Base-by-base conservation (phyloP, 2,113 vertebrate species). In the Sciurus niger region DNA sequence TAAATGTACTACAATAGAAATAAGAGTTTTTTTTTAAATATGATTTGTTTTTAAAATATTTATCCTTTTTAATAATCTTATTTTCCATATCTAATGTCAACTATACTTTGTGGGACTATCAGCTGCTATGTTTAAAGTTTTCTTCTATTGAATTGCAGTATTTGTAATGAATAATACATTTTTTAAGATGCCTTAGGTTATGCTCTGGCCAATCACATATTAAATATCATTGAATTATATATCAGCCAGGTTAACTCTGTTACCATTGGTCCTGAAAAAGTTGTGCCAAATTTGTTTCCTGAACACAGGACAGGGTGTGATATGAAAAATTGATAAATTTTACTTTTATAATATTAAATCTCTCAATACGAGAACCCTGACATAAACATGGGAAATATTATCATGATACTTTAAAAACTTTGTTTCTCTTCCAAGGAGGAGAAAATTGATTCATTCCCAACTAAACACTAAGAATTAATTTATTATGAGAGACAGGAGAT, bases 391-490 rank as follows among this genome's bases (percentile, higher is more conserved):
- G 74, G 82, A 95, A 89, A 60, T 93, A 43, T 78, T 93, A 43
- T 95, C 96, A 83, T 92, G 32, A 93, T 84, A 97, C 25, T 97
- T 97, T 60, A 11, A 93, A 96, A 98, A 98, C 85, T 95, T 97
- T 96, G 96, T 97, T 97, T 83, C 63, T 93, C 93, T 97, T 98
- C 93, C 92, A 0, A 98, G 93, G 51, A 94, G 97, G 74, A 98
- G 96, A 98, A 98, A 97, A 96, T 98, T 51, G 98, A 97, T 98
- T 92, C 93, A 98, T 97, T 97, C 95, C 95, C 96, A 98, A 96
- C 97, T 98, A 98, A 98, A 98, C 97, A 98, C 96, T 98, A 96
- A 98, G 97, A 98, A 98, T 99, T 98, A 99, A 99, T 99, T 99
- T 99, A 99, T 99, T 99, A 98, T 98, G 96, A 98, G 97, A 98